Percentiles rank a stretch among this genome's conserved stretches.
phyloP scores from a whole-genome alignment of 1,140 invertebrate genomes.

The Penaeus japonicus region DNA sequence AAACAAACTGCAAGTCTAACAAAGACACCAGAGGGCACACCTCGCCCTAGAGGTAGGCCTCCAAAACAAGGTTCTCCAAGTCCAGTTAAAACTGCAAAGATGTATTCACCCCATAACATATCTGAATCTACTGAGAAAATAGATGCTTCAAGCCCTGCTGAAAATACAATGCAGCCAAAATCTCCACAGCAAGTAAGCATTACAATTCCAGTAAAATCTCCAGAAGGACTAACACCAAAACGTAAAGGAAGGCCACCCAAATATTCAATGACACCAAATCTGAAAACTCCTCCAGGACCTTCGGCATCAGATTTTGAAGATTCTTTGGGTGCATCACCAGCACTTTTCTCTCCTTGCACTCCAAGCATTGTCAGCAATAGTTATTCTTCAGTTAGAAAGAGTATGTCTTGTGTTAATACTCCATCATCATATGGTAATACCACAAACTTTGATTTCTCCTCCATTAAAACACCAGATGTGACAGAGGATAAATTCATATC shows the following conservation, averaged over 20 bases:
- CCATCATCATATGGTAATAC: slow-evolving; percentile 25
- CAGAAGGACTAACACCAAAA: no score
- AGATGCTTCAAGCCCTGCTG: background rate
- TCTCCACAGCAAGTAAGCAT: no score
- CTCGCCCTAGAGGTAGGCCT: no score
- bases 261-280: background rate
- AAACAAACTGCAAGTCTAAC: background rate
- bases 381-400: background rate
- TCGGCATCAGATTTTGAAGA: background rate
- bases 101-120: background rate
- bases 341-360: background rate
- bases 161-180: background rate
- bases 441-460: slow-evolving; percentile 54
- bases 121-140: background rate
- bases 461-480: slow-evolving; percentile 49
- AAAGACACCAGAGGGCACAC: background rate
- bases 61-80: background rate
- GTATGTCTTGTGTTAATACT: background rate
- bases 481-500: slow-evolving; percentile 49
- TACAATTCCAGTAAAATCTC: no score
- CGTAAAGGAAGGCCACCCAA: no score
- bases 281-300: background rate
- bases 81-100: background rate
- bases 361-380: background rate
- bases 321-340: background rate